phyloP scores from a whole-genome alignment of 2,797 vertebrate species.

The Pseudochirops cupreus region DNA sequence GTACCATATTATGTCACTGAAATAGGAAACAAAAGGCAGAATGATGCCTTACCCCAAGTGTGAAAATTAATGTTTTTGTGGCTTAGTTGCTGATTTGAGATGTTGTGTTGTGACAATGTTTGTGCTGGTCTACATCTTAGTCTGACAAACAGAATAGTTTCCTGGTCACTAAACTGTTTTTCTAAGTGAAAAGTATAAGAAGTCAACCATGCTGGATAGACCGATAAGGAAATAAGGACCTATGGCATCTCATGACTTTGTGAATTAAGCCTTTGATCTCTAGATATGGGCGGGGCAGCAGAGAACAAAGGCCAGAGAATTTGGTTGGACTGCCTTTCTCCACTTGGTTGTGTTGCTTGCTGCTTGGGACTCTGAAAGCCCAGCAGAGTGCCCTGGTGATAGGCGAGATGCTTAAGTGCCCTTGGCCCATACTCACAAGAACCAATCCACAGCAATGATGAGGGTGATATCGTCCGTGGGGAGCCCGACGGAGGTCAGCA shows the following conservation, averaged over 20 bases:
- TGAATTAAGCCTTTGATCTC: not conserved
- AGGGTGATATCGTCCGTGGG: conserved; percentile 99
- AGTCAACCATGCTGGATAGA: conserved; percentile 14
- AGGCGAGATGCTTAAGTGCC: fast-evolving
- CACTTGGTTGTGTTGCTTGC: not conserved
- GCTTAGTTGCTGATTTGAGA: not conserved
- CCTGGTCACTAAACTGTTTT: conserved; percentile 52
- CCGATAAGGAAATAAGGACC: not conserved
- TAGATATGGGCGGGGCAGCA: not conserved
- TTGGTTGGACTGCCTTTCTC: not conserved
- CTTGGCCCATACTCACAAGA: conserved; percentile 92
- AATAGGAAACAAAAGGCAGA: conserved; percentile 31
- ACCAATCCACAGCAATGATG: conserved; percentile 99
- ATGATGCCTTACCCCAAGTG: not conserved
- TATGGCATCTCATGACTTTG: not conserved
- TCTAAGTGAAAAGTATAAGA: conserved; percentile 60
- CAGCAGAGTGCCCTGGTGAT: fast-evolving
- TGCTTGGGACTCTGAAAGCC: not conserved
- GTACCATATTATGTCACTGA: not conserved
- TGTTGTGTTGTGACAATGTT: conserved; percentile 43
- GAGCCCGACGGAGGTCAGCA: conserved; percentile 97
- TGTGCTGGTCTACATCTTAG: conserved; percentile 35
- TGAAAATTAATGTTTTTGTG: conserved; percentile 6
- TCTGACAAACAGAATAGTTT: conserved; percentile 45
- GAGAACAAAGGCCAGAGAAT: not conserved